Conservation (phyloP, 2,113 vertebrate genomes). For the Myodes glareolus region DNA sequence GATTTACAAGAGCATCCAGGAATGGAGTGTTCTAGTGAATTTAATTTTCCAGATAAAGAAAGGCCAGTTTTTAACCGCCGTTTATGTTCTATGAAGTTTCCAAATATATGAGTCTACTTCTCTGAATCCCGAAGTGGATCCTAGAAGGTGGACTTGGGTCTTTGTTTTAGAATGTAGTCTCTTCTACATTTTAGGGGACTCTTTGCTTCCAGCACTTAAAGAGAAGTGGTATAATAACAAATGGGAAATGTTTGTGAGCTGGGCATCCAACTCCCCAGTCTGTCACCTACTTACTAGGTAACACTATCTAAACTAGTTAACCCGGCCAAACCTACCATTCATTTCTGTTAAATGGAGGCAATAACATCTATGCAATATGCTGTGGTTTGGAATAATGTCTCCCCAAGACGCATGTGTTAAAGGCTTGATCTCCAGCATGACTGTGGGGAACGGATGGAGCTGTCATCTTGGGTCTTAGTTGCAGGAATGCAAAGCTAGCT, state of each 20-base stretch:
- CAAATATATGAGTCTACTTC: conserved; percentile 34
- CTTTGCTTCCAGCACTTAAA: background rate
- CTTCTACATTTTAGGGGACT: background rate
- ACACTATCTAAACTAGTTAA: background rate
- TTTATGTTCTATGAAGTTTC: conserved; percentile 5
- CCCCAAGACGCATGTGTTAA: background rate
- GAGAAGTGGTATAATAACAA: background rate
- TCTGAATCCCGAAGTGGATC: background rate
- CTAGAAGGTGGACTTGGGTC: background rate
- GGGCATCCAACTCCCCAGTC: background rate
- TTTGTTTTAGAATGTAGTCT: background rate
- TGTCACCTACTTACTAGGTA: background rate
- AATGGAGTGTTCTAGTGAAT: conserved; percentile 43
- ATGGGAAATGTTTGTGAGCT: background rate
- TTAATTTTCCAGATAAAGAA: conserved; percentile 59
- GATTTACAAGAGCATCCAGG: background rate
- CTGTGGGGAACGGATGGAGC: background rate
- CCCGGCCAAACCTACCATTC: background rate
- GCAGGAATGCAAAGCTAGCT: background rate
- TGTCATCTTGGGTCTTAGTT: background rate
- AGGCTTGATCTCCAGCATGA: background rate
- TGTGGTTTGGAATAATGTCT: background rate
- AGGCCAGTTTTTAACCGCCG: conserved; percentile 6
- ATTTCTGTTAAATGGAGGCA: background rate
- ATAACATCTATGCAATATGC: background rate